Conservation (phyloP, 1,140 invertebrate genomes). For the Acromyrmex heyeri region DNA sequence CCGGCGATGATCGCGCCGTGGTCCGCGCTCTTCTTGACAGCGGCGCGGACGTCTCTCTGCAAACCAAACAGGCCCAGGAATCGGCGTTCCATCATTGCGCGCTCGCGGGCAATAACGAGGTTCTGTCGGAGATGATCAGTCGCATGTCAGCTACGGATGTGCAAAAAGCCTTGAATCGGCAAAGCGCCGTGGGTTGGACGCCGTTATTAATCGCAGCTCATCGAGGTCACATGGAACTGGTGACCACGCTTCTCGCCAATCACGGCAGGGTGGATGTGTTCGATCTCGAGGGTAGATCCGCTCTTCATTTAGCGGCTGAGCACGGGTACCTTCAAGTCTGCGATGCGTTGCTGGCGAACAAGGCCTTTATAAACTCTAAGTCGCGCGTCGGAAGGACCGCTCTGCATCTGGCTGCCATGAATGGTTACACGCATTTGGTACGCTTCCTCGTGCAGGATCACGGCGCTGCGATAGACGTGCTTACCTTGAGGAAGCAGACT, state of each 20-base stretch:
- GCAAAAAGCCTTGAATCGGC: slow-evolving; percentile 97
- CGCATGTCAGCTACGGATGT: slow-evolving; percentile 95
- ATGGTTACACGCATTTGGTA: slow-evolving; percentile 96
- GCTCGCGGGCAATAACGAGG: slow-evolving; percentile 97
- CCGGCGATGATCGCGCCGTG: slow-evolving; percentile 96
- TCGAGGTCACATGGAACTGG: slow-evolving; percentile 93
- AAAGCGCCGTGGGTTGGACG: slow-evolving; percentile 97
- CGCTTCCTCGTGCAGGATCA: slow-evolving; percentile 97
- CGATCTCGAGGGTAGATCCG: slow-evolving; percentile 97
- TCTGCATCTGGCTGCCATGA: slow-evolving; percentile 96
- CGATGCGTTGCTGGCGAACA: slow-evolving; percentile 97
- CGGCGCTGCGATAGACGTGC: slow-evolving; percentile 97
- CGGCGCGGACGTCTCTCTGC: slow-evolving; percentile 94
- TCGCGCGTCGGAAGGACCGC: slow-evolving; percentile 94
- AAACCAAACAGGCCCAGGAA: slow-evolving; percentile 95
- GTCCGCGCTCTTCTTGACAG: slow-evolving; percentile 95
- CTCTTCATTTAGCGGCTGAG: slow-evolving; percentile 97
- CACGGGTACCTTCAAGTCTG: slow-evolving; percentile 96
- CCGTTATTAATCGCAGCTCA: slow-evolving; percentile 97
- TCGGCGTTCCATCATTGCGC: slow-evolving; percentile 98
- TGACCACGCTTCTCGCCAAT: slow-evolving; percentile 94
- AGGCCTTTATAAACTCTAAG: slow-evolving; percentile 99
- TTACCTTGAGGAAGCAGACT: slow-evolving; percentile 96
- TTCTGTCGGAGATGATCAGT: slow-evolving; percentile 96
- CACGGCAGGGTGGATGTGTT: slow-evolving; percentile 99